Base-by-base conservation (phyloP, 2,797 vertebrate genomes). In the Chrysocyon brachyurus region DNA sequence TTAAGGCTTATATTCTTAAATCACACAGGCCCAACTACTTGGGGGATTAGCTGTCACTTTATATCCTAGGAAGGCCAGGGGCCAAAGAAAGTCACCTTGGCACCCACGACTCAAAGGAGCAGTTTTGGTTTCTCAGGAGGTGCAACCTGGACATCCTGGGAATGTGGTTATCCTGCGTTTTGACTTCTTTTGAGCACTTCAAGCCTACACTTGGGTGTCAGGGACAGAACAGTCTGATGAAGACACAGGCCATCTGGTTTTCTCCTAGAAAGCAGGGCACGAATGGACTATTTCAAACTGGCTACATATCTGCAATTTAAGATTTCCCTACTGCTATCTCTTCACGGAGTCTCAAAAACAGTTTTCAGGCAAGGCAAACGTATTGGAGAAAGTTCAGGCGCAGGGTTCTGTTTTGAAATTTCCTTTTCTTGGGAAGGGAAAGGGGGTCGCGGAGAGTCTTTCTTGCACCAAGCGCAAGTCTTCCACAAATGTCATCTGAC, bases 401-500 rank as follows among this genome's bases (percentile, higher is more conserved):
- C 4, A 54, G 49, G n/a, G 83, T 64, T 77, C 85, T 49, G 75
- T 54, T 85, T 89, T 87, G 40, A 90, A 83, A 87, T 95, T 64
- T 57, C 63, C 61, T 88, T 89, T 89, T 49, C 28, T 3, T 4
- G 3, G 2, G 49, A 28, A 46, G 31, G 36, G 57, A 17, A 22
- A 64, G 86, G 49, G 8, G 21, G 46, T 10, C 52, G 64, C n/a
- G 14, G 19, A 14, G 3, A 31, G 75, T 36, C 79, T 92, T 93
- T 93, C 21, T 36, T 36, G 36, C 46, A 59, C 91, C 92, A 70
- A 88, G 46, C 54, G 6, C 46, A 90, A 89, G 83, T 87, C 64
- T 87, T 89, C 56, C 85, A 87, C 73, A 89, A 83, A 90, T 36
- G 96, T 84, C 96, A 92, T 49, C 52, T 46, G 83, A 95, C 94